Evolutionary conservation across 2,888 invertebrate species (phyloP), one percentile per base, ranked within the genome.

Genomic region (Pomacea canaliculata): DNA sequence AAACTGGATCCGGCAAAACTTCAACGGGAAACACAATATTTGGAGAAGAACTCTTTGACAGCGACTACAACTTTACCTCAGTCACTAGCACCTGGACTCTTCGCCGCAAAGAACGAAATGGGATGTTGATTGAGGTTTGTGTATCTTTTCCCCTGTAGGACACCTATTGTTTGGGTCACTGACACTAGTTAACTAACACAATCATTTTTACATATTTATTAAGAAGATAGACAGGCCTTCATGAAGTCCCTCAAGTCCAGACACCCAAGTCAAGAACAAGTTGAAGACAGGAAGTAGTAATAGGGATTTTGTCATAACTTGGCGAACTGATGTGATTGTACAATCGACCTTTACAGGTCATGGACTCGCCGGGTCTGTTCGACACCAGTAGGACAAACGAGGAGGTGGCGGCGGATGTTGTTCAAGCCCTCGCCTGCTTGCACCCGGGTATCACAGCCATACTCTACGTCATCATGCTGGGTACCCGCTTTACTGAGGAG

Each of bases 351-450:
- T 12, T 19, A 5, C 62, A 71, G 71, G 37, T 71, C 37, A 60
- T 62, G 18, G 71, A 71, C 48, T 56, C 71, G n/a, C 71, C 71
- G 12, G 71, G 71, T 8, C 62, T 71, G 12, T 71, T 71, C 48
- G 71, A 71, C n/a, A 60, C 71, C 12, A 19, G 3, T 1, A 46
- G 13, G 13, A 19, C 48, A 8, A 63, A 71, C 48, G n/a, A 62
- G 48, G 71, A 62, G 1, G 59, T 62, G 7, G 62, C 7, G 8
- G n/a, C 60, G 16, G 62, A 71, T 9, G 48, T 71, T 56, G 37
- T 71, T 23, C 60, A 37, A 37, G 37, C 37, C 37, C 3, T 48
- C 23, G 62, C 71, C 60, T 16, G 18, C 48, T 18, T 71, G 9
- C 62, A 71, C 62, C 71, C 71, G 10, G 71, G 71, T 1, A 60